phyloP scores from a whole-genome alignment of 2,888 invertebrate species.

The Platycnemis pennipes region DNA sequence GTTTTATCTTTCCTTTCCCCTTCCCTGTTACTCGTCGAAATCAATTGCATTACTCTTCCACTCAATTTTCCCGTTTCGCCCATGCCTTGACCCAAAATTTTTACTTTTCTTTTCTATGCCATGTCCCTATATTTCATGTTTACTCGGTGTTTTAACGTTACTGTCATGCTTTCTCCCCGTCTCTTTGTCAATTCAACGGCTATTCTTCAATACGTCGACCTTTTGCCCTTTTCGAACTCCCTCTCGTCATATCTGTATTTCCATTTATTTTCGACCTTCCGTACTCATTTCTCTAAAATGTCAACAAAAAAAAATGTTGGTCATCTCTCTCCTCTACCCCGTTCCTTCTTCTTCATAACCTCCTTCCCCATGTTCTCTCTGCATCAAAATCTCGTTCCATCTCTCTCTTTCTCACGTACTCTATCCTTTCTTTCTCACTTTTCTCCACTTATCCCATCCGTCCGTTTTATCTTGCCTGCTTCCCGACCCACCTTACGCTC shows the following conservation, averaged over 20 bases:
- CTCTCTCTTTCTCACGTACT: background rate
- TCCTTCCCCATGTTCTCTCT: background rate
- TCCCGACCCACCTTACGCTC: background rate
- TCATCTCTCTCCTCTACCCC: background rate
- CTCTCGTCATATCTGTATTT: conserved; percentile 12
- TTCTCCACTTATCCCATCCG: background rate
- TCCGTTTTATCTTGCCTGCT: background rate
- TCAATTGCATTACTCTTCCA: too few species aligned
- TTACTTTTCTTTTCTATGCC: background rate
- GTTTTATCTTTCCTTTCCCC: background rate
- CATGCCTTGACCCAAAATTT: too few species aligned
- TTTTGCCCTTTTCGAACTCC: background rate
- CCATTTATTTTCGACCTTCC: background rate
- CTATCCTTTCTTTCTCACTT: background rate
- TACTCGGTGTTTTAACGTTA: background rate
- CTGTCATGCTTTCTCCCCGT: background rate
- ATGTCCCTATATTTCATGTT: background rate
- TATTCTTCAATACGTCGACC: background rate
- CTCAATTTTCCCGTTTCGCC: too few species aligned
- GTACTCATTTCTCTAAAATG: background rate
- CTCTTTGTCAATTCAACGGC: background rate
- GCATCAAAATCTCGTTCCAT: background rate
- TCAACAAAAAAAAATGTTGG: background rate
- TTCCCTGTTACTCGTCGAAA: too few species aligned
- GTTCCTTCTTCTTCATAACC: background rate